A percentile compares a stretch with the other conserved stretches of the same genome.
Conservation (phyloP, 2,888 invertebrate species). For the Cephus sareptanus region DNA sequence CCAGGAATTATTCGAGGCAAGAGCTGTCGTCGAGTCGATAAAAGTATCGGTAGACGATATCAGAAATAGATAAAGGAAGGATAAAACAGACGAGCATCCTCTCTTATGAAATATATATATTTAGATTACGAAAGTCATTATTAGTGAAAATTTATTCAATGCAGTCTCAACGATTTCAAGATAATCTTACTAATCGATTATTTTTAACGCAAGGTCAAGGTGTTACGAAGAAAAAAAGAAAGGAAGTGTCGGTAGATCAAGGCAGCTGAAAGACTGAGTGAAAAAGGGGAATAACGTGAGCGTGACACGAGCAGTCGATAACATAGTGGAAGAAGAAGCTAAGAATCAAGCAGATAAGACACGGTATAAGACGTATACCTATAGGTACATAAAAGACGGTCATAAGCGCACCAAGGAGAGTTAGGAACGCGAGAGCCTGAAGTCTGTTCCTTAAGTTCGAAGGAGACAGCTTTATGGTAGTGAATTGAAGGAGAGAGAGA, state of each 20-base stretch:
- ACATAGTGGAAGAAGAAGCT: not conserved
- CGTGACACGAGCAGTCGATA: not conserved
- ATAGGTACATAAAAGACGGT: not conserved
- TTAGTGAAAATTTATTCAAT: not conserved
- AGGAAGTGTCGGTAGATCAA: not conserved
- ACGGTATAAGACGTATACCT: not conserved
- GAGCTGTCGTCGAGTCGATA: constrained; percentile 21
- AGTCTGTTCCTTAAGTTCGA: not conserved
- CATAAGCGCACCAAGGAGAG: not conserved
- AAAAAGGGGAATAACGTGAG: not conserved
- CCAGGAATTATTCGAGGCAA: not conserved
- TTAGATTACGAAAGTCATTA: not conserved
- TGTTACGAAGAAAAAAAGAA: not conserved
- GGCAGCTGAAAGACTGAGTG: not conserved
- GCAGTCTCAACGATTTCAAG: not conserved
- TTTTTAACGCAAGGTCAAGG: not conserved
- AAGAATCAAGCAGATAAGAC: not conserved
- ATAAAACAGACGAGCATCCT: no score
- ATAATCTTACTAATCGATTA: not conserved
- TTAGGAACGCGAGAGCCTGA: not conserved
- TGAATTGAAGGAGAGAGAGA: not conserved
- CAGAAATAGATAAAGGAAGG: no score
- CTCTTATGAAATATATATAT: no score
- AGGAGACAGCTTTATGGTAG: not conserved
- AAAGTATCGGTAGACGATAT: not conserved